Evolutionary conservation across 1,140 invertebrate species (phyloP), one percentile per base, ranked within the genome.

Genomic region (Himalopsyche phryganea): DNA sequence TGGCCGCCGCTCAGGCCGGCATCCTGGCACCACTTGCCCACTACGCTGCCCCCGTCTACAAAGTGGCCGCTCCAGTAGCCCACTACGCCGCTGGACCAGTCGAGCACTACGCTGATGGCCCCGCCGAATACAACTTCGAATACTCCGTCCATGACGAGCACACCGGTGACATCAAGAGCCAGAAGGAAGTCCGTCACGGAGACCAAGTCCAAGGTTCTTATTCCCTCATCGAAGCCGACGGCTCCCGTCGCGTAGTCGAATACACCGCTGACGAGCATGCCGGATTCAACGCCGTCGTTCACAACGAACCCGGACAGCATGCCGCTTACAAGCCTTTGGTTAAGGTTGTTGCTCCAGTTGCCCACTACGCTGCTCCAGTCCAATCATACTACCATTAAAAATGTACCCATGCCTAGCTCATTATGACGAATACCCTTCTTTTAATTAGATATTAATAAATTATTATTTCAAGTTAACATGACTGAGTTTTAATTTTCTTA

Each of bases 181-280:
- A 82, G 59, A 67, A 76, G 36, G 81, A 82, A 66, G 70, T 73
- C 13, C 67, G 78, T n/a, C 71, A 79, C 58, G 80, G 78, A 1
- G 79, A 81, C 60, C 61, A 66, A 47, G 75, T 77, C 7, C 67
- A 79, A 61, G 77, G 83, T 36, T 70, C 74, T 33, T 85, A 84
- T 69, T 80, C 79, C 45, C 69, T 85, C 19, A 70, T 83, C 50
- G 81, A 84, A 66, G 78, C 83, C 14, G 83, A 90, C 67, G 86
- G 86, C 33, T 85, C 81, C 61, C 76, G 81, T 64, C 80, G 87
- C 58, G 84, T 84, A 61, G 87, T 88, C 44, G 83, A 87, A 36
- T 90, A 89, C 73, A 86, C 84, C 28, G 85, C 87, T 54, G 86
- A 88, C 66, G 80, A 84, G 19, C 79, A 87, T 66, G 84, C 80